phyloP scores from a whole-genome alignment of 2,113 vertebrate genomes.

The Chaenocephalus aceratus region DNA sequence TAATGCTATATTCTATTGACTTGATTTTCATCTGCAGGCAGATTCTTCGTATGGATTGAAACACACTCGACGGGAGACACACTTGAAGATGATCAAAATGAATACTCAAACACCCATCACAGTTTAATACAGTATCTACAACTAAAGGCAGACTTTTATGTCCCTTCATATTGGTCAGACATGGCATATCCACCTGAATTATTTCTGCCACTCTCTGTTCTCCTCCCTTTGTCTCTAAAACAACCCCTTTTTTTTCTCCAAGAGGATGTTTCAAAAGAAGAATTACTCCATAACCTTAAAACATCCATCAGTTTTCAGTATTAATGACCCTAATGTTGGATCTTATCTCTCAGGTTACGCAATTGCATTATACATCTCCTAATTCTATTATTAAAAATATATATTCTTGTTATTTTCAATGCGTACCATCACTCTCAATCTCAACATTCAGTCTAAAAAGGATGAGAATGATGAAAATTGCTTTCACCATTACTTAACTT shows the following conservation, averaged over 20 bases:
- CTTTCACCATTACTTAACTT: slow-evolving; percentile 30
- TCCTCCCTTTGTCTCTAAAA: neutral
- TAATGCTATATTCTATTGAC: too few species aligned
- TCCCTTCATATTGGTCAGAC: slow-evolving; percentile 19
- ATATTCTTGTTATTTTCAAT: slow-evolving; percentile 23
- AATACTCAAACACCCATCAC: neutral
- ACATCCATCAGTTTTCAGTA: slow-evolving; percentile 18
- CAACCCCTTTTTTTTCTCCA: neutral
- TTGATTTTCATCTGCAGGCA: too few species aligned
- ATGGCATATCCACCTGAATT: neutral
- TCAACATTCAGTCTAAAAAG: slow-evolving; percentile 27
- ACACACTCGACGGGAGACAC: too few species aligned
- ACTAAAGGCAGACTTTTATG: neutral
- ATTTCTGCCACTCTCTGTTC: neutral
- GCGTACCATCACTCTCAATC: slow-evolving; percentile 8
- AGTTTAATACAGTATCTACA: neutral
- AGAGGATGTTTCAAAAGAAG: slow-evolving; percentile 27
- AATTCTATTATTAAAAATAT: slow-evolving; percentile 22
- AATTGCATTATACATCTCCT: too few species aligned
- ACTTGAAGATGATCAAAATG: neutral
- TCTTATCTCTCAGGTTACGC: too few species aligned
- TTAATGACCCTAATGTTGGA: slow-evolving; percentile 40
- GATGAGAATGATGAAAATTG: slow-evolving; percentile 29
- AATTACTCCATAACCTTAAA: slow-evolving; percentile 36
- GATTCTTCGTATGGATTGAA: too few species aligned